Evolutionary conservation across 1,140 invertebrate species (phyloP).

Genomic region (Hirudo medicinalis): DNA sequence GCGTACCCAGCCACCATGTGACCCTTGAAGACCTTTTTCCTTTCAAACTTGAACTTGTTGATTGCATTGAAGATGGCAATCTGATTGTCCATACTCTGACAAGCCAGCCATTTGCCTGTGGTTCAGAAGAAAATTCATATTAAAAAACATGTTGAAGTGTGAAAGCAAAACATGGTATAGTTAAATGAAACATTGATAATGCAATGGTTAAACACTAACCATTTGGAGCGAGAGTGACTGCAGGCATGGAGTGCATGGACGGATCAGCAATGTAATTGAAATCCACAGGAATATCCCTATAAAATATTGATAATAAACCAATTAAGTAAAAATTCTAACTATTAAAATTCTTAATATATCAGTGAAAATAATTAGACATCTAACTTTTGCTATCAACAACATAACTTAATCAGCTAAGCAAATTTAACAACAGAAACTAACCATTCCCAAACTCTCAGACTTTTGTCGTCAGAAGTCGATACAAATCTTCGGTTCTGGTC

Average conservation of each 20-base stretch:
- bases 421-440: slow-evolving; percentile 37
- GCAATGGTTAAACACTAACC: slow-evolving; percentile 42
- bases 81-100: slow-evolving; percentile 99
- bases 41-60: slow-evolving; percentile 90
- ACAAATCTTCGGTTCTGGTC: slow-evolving; percentile 95
- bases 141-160: background rate
- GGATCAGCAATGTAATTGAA: slow-evolving; percentile 99
- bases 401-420: too few relatives aligned
- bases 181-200: background rate
- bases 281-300: slow-evolving; percentile 93
- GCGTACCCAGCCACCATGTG: slow-evolving; percentile 99
- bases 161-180: background rate
- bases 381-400: too few relatives aligned
- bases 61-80: slow-evolving; percentile 93
- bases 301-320: slow-evolving; percentile 22
- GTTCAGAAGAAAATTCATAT: slow-evolving; percentile 8
- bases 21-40: slow-evolving; percentile 92
- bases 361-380: too few relatives aligned
- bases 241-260: slow-evolving; percentile 96
- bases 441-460: slow-evolving; percentile 98
- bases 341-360: too few relatives aligned
- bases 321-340: too few relatives aligned
- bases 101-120: slow-evolving; percentile 83
- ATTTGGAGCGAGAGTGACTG: slow-evolving; percentile 83
- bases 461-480: slow-evolving; percentile 97